phyloP scores from a whole-genome alignment of 2,113 vertebrate species.

The Myocastor coypus region DNA sequence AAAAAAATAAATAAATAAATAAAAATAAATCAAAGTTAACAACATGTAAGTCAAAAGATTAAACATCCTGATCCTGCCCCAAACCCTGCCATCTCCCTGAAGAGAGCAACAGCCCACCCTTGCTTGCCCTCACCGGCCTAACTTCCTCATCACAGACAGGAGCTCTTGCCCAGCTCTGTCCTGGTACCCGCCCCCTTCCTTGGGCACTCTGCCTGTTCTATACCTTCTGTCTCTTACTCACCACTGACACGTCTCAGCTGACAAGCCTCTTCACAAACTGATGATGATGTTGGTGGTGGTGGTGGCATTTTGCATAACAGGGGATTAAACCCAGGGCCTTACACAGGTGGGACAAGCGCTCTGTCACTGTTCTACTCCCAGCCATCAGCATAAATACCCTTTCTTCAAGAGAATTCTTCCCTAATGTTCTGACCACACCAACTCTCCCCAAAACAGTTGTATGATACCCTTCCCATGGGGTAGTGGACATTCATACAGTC shows the following conservation, averaged over 20 bases:
- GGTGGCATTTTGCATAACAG: neutral
- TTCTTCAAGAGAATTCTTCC: neutral
- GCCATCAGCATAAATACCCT: neutral
- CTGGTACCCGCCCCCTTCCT: neutral
- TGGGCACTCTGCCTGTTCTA: neutral
- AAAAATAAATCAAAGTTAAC: neutral
- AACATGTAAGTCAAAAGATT: neutral
- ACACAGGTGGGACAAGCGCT: too few relatives aligned
- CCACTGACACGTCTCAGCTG: neutral
- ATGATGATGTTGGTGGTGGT: neutral
- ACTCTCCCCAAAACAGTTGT: neutral
- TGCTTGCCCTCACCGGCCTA: neutral
- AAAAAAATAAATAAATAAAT: too few relatives aligned
- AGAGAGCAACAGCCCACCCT: neutral
- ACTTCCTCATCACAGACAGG: too few relatives aligned
- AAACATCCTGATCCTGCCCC: neutral
- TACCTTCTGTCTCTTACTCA: neutral
- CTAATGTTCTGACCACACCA: neutral
- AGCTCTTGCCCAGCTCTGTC: neutral
- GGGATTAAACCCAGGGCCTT: neutral
- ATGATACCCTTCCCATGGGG: neutral
- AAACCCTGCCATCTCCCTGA: neutral
- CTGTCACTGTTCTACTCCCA: neutral
- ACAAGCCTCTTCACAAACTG: neutral
- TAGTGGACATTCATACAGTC: too few relatives aligned